A percentile compares a stretch with the other conserved stretches of the same genome.
phyloP scores from a whole-genome alignment of 2,113 vertebrate genomes.

The Chlamydotis undulata region DNA sequence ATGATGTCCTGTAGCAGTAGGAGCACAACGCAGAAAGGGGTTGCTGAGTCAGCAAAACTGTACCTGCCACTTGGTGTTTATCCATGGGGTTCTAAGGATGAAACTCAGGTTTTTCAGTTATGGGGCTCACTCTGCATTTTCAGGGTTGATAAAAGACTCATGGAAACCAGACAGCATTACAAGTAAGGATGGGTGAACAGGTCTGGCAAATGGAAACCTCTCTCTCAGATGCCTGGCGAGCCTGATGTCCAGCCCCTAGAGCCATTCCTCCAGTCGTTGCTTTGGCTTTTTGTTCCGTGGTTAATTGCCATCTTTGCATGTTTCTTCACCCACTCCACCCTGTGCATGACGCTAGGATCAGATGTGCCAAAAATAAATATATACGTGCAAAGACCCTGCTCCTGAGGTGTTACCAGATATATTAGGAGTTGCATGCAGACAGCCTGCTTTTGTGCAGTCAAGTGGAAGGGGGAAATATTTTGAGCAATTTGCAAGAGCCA shows the following conservation, averaged over 20 bases:
- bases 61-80: background rate
- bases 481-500: background rate
- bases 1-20: slow-evolving; percentile 12
- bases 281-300: background rate
- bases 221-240: background rate
- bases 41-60: background rate
- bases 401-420: background rate
- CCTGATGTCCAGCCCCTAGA: background rate
- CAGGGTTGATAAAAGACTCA: background rate
- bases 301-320: background rate
- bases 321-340: background rate
- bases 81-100: background rate
- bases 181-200: background rate
- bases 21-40: background rate
- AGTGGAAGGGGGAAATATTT: background rate
- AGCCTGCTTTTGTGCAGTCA: background rate
- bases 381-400: background rate
- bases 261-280: background rate
- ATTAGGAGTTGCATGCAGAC: background rate
- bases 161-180: background rate
- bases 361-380: background rate
- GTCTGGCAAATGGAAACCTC: background rate
- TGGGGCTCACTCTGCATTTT: background rate
- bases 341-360: background rate
- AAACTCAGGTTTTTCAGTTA: background rate